phyloP scores from a whole-genome alignment of 2,113 vertebrate genomes.

The Eurystomus gularis region DNA sequence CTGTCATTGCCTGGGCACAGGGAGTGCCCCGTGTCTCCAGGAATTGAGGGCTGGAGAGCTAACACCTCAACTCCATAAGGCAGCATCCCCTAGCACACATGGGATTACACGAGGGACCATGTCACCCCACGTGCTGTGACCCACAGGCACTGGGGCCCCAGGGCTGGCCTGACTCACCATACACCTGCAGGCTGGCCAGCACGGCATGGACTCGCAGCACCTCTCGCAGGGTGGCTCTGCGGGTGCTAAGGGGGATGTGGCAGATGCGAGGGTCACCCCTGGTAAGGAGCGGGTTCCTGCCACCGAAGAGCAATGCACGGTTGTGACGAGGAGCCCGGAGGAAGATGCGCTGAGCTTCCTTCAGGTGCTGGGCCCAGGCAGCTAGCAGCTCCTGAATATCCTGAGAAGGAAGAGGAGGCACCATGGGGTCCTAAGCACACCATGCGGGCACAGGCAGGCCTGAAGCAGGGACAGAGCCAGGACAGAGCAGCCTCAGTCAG shows the following conservation, averaged over 20 bases:
- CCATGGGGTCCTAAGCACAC: background rate
- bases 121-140: background rate
- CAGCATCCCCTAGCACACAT: background rate
- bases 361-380: conserved; percentile 82
- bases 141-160: background rate
- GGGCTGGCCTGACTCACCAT: conserved; percentile 74
- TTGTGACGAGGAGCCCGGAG: conserved; percentile 83
- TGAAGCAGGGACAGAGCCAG: background rate
- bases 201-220: conserved; percentile 78
- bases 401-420: conserved; percentile 66
- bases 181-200: conserved; percentile 84
- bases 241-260: conserved; percentile 85
- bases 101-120: fast-evolving
- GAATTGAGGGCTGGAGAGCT: background rate
- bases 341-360: conserved; percentile 82
- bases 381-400: conserved; percentile 89
- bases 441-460: fast-evolving
- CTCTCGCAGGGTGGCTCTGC: conserved; percentile 89
- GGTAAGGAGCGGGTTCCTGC: conserved; percentile 75
- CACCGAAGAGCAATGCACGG: conserved; percentile 80
- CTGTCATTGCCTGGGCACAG: background rate
- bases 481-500: background rate
- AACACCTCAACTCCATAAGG: background rate
- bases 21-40: background rate
- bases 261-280: conserved; percentile 81